Base-by-base conservation (phyloP, 1,140 invertebrate species). In the Ctenoplectra terminalis region DNA sequence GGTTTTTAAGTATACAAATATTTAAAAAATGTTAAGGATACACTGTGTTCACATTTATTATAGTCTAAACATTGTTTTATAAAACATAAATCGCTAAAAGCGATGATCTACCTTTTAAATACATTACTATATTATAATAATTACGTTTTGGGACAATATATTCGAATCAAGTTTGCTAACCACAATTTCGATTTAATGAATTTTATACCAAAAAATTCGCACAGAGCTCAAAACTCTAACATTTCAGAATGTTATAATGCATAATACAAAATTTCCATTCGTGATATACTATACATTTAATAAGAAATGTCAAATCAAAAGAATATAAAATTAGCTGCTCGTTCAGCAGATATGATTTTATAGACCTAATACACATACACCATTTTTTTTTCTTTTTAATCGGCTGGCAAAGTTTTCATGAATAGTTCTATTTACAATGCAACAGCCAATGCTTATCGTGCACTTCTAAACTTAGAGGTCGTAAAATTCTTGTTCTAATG, bases 1-100 rank as follows among this genome's bases (percentile, higher is more conserved):
- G 64, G 74, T 83, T 31, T 80, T 66, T 54, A 58, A 54, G 29
- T 77, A n/a, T 72, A 83, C 23, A 73, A 54, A 63, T 74, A 74
- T 50, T 83, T 74, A 73, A 81, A 83, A 66, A 85, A 89, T 74
- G 75, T 86, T 85, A 86, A 82, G 73, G 86, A 82, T 85, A 87
- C 86, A 86, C 74, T 78, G 78, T 67, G 63, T 82, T 86, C 56
- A 86, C 80, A 82, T 87, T 90, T 89, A 90, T 84, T 84, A 87
- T 84, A 81, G 54, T 83, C 82, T 89, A 88, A 66, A 86, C 73
- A 81, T 83, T 80, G 48, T 87, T 70, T 88, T 89, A 89, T 87
- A 89, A 88, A 89, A 87, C 82, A 88, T 87, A 87, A 88, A 88
- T 87, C 82, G 85, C 85, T 87, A 88, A 64, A 76, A 87, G 78